These are phyloP conservation scores for Alloplasta piceator DNA, from an alignment of 2,888 invertebrate species.

Conservation along the genomic window DNA sequence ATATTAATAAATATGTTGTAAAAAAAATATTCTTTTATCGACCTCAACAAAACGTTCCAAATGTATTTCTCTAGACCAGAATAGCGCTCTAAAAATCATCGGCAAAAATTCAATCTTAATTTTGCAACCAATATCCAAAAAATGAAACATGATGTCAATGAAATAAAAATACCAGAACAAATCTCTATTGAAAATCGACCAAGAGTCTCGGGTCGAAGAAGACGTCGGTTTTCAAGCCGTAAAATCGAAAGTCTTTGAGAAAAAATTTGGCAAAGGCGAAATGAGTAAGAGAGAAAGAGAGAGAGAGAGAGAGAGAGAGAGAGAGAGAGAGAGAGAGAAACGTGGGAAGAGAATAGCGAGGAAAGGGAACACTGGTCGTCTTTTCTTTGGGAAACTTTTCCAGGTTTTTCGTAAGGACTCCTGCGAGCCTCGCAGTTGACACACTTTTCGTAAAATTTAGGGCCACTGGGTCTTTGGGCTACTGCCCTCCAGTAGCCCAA, in stretches of 20 bases:
- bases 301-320: background rate
- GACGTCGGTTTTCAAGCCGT: slow-evolving; percentile 40
- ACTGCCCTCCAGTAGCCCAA: too few relatives aligned
- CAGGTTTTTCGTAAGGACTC: slow-evolving; percentile 19
- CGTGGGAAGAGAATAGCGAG: background rate
- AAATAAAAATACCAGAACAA: background rate
- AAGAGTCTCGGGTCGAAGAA: slow-evolving; percentile 34
- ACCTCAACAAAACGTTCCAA: too few relatives aligned
- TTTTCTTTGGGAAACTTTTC: slow-evolving; percentile 35
- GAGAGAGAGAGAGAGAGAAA: background rate
- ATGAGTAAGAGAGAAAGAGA: background rate
- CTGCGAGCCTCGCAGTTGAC: slow-evolving; percentile 64
- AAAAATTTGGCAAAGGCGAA: slow-evolving; percentile 27
- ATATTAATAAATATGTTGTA: too few relatives aligned
- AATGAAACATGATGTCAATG: too few relatives aligned
- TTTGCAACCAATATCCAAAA: too few relatives aligned
- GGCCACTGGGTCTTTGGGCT: slow-evolving; percentile 70
- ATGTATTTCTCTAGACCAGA: too few relatives aligned
- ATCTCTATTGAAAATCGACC: background rate
- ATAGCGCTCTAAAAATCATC: too few relatives aligned
- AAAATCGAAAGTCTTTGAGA: slow-evolving; percentile 67
- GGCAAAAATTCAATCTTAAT: too few relatives aligned
- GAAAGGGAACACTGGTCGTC: background rate
- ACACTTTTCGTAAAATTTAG: slow-evolving; percentile 72
- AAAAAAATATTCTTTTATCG: too few relatives aligned